Percentiles rank a stretch among this genome's conserved stretches.
These are phyloP conservation scores for Labrus mixtus DNA, from an alignment of 2,113 vertebrate species.

Conservation along the genomic window DNA sequence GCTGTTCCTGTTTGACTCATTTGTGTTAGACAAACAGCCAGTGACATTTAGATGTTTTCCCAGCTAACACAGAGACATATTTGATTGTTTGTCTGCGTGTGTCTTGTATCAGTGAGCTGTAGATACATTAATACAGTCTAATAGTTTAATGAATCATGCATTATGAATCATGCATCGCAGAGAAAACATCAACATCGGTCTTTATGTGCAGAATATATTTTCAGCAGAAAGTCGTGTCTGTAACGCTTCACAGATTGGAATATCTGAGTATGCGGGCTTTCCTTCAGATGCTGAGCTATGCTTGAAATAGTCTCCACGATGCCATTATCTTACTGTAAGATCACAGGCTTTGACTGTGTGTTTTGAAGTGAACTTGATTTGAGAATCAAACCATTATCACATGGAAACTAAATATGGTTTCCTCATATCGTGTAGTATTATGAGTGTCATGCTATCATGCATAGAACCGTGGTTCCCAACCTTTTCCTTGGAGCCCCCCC, in stretches of 20 bases:
- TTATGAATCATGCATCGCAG: conserved; percentile 9
- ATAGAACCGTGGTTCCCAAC: too few species aligned
- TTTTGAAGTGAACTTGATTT: too few species aligned
- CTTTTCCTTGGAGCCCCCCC: too few species aligned
- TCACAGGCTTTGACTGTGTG: too few species aligned
- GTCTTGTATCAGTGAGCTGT: background rate
- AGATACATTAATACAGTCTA: background rate
- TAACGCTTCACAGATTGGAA: background rate
- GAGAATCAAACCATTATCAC: too few species aligned
- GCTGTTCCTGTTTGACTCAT: conserved; percentile 12
- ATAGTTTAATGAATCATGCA: background rate
- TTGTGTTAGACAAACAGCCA: background rate
- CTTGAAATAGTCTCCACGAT: too few species aligned
- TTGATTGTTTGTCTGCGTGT: conserved; percentile 3
- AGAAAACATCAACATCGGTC: background rate
- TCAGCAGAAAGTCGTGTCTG: background rate
- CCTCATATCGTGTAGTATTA: too few species aligned
- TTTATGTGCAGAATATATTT: conserved; percentile 5
- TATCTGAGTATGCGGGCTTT: too few species aligned
- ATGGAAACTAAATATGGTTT: too few species aligned
- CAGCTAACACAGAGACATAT: conserved; percentile 1
- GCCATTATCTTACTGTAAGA: too few species aligned
- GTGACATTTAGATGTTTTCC: conserved; percentile 20
- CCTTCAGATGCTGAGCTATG: too few species aligned
- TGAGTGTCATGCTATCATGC: too few species aligned